Conservation (phyloP, 23 tunicate species). For the Phallusia fumigata region DNA sequence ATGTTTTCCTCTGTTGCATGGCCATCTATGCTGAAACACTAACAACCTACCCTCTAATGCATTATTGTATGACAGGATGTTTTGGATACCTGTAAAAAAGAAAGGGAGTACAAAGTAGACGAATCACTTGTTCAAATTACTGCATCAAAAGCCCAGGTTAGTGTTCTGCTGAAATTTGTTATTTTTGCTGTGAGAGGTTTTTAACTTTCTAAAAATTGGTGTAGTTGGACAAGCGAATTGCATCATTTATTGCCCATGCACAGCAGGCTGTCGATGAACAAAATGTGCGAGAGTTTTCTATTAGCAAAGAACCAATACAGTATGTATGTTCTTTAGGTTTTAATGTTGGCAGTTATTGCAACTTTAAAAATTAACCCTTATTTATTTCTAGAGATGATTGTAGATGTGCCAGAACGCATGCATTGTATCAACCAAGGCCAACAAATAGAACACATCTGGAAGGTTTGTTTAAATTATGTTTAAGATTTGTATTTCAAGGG, state of each 20-base stretch:
- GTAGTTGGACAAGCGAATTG: slow-evolving; percentile 65
- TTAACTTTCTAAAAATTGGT: neutral
- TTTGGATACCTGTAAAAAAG: neutral
- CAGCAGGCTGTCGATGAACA: slow-evolving; percentile 82
- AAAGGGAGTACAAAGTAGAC: neutral
- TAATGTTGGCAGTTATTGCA: neutral
- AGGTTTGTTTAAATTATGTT: slow-evolving; percentile 23
- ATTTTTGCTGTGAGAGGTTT: neutral
- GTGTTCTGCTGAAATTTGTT: neutral
- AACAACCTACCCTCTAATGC: no score
- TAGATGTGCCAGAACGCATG: slow-evolving; percentile 83
- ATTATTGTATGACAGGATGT: no score
- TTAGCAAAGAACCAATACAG: neutral
- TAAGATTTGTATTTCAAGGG: neutral
- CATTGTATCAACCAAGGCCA: slow-evolving; percentile 52
- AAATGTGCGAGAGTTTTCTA: slow-evolving; percentile 72
- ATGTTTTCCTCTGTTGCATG: neutral
- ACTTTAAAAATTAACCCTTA: neutral
- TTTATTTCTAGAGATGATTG: neutral
- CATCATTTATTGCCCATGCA: slow-evolving; percentile 65
- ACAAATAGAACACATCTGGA: slow-evolving; percentile 51
- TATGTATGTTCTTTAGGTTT: neutral
- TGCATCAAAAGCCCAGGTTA: slow-evolving; percentile 32
- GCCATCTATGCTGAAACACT: no score
- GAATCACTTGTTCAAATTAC: slow-evolving; percentile 42